Evolutionary conservation across 2,113 vertebrate genomes (phyloP).

Genomic region (Scortum barcoo): DNA sequence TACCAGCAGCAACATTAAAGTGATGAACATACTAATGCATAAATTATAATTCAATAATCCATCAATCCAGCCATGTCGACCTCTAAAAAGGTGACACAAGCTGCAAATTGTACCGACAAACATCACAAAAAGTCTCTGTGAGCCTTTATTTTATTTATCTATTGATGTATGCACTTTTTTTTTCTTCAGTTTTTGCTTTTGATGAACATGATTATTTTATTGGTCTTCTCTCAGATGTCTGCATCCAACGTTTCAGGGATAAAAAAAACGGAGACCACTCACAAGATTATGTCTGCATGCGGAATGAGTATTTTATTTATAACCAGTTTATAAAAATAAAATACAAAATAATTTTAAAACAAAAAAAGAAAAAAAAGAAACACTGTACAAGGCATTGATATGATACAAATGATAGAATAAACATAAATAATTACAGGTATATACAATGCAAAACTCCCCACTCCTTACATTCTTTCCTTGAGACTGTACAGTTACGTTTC

Average conservation of each 20-base stretch:
- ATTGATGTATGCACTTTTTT: no score
- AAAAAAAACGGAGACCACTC: slow-evolving; percentile 35
- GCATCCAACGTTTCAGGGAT: background rate
- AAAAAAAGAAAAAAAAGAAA: slow-evolving; percentile 91
- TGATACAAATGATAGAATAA: slow-evolving; percentile 94
- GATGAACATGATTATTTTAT: no score
- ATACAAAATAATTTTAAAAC: slow-evolving; percentile 99
- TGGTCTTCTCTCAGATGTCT: no score
- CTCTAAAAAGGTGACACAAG: no score
- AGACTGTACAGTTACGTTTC: slow-evolving; percentile 80
- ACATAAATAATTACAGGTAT: slow-evolving; percentile 99
- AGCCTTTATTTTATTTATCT: no score
- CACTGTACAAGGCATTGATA: slow-evolving; percentile 99
- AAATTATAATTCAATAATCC: no score
- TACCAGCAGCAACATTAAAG: no score
- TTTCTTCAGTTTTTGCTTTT: no score
- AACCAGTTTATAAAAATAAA: slow-evolving; percentile 99
- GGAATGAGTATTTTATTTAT: slow-evolving; percentile 98
- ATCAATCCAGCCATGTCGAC: no score
- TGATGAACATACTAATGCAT: no score
- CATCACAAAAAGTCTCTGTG: no score
- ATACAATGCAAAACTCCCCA: slow-evolving; percentile 88
- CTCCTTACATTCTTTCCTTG: slow-evolving; percentile 82
- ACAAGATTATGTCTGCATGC: slow-evolving; percentile 89
- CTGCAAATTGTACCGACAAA: no score